Base-by-base conservation (phyloP, 2,888 invertebrate species). In the Acleris laterana region DNA sequence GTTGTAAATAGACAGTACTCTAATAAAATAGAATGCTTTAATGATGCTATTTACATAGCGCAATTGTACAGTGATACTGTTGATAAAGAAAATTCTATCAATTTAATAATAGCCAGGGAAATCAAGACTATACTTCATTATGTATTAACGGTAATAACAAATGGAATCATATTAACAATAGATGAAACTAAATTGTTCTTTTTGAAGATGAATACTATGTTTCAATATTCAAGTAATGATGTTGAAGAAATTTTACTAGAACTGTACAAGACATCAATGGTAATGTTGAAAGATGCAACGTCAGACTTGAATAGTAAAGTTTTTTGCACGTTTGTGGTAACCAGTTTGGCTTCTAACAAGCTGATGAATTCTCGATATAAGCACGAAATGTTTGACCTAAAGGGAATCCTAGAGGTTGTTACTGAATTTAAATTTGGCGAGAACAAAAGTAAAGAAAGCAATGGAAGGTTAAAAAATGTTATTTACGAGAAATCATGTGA, bases 401-500 rank as follows among this genome's bases (percentile, higher is more conserved):
- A 77, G 63, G 72, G 64, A 19, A 73, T 84, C 50, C 46, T 88
- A 56, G 50, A 75, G 22, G 66, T 84, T 17, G 65, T 82, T 9
- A 74, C 70, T 17, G 74, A 73, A 60, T 56, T 78, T 51, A 59
- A 80, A 68, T 75, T 78, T 64, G 70, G 68, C 61, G 71, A 78
- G n/a, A 60, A 50, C 9, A 67, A 69, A 55, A 79, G 72, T 50
- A 72, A 70, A 51, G 82, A 84, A 72, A 85, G 83, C 72, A 76
- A 76, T 72, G 89, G 92, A 17, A 85, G 82, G 76, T 71, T 82
- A 25, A 83, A 81, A 65, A 91, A 88, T 74, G 63, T 78, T 16
- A 85, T 87, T 68, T 87, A 85, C 76, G 89, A 90, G 71, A 85
- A 85, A 71, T 78, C 82, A 25, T 83, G 87, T 80, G 83, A 88